These are phyloP conservation scores for Drepana arcuata DNA, from an alignment of 1,140 invertebrate species.

Conservation along the genomic window DNA sequence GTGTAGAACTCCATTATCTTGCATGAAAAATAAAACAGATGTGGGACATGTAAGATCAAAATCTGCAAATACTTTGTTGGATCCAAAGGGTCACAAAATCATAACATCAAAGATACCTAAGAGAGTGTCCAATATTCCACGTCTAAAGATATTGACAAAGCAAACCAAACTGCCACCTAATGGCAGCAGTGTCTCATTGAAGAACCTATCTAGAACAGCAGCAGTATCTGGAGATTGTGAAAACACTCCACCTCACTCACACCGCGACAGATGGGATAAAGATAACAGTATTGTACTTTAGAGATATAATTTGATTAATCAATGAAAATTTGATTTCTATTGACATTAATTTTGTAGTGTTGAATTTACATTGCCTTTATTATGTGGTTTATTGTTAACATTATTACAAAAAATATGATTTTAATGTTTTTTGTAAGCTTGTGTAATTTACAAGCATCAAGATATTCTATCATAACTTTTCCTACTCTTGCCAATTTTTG, in stretches of 20 bases:
- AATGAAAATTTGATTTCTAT: too few species aligned
- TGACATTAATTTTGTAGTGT: too few species aligned
- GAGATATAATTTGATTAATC: conserved; percentile 11
- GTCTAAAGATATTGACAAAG: conserved; percentile 49
- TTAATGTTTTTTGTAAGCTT: too few species aligned
- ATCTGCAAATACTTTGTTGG: conserved; percentile 46
- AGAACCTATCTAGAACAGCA: conserved; percentile 35
- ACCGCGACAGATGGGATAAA: conserved; percentile 65
- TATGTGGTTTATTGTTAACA: too few species aligned
- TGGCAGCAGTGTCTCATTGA: conserved; percentile 47
- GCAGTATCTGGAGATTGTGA: conserved; percentile 53
- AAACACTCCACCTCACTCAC: conserved; percentile 65
- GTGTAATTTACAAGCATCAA: too few species aligned
- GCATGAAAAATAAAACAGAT: conserved; percentile 61
- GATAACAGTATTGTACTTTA: conserved; percentile 65
- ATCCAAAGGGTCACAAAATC: conserved; percentile 29
- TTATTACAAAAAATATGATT: too few species aligned
- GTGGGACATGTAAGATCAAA: conserved; percentile 43
- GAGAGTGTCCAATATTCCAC: conserved; percentile 53
- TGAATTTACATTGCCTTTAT: too few species aligned
- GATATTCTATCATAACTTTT: too few species aligned
- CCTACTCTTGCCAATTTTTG: too few species aligned
- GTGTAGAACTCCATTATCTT: conserved; percentile 54
- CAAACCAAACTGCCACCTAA: conserved; percentile 24
- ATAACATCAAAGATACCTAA: conserved; percentile 28